These are phyloP conservation scores for Nycteola revayana DNA, from an alignment of 2,888 invertebrate genomes.

Conservation along the genomic window DNA sequence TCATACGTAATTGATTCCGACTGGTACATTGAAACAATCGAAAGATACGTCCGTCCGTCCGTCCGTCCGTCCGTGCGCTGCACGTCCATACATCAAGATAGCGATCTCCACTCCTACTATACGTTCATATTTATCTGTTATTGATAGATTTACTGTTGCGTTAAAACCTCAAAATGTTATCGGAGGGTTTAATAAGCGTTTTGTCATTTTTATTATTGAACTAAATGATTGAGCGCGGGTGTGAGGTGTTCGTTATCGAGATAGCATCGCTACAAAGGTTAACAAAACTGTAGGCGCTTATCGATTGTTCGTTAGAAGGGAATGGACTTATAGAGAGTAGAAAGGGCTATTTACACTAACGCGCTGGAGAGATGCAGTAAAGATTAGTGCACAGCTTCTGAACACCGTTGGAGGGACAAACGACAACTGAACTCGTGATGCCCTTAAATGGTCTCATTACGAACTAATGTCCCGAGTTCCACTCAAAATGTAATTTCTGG, in stretches of 20 bases:
- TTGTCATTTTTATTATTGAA: slow-evolving; percentile 29
- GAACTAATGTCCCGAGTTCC: slow-evolving; percentile 11
- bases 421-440: slow-evolving; percentile 13
- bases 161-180: slow-evolving; percentile 29
- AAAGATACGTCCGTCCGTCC: slow-evolving; percentile 32
- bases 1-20: slow-evolving; percentile 34
- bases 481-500: neutral
- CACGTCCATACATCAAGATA: slow-evolving; percentile 32
- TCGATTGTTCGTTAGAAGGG: slow-evolving; percentile 13
- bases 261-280: slow-evolving; percentile 14
- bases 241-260: slow-evolving; percentile 18
- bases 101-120: slow-evolving; percentile 15
- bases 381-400: slow-evolving; percentile 27
- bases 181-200: slow-evolving; percentile 22
- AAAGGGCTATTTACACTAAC: slow-evolving; percentile 21
- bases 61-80: slow-evolving; percentile 24
- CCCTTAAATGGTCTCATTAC: slow-evolving; percentile 27
- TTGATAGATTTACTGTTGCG: slow-evolving; percentile 25
- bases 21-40: slow-evolving; percentile 37
- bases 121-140: slow-evolving; percentile 15
- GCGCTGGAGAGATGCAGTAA: slow-evolving; percentile 22
- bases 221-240: slow-evolving; percentile 18
- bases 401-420: slow-evolving; percentile 3
- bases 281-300: slow-evolving; percentile 18
- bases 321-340: slow-evolving; percentile 6